Base-by-base conservation (phyloP, 1,140 invertebrate genomes). In the Varroa destructor region DNA sequence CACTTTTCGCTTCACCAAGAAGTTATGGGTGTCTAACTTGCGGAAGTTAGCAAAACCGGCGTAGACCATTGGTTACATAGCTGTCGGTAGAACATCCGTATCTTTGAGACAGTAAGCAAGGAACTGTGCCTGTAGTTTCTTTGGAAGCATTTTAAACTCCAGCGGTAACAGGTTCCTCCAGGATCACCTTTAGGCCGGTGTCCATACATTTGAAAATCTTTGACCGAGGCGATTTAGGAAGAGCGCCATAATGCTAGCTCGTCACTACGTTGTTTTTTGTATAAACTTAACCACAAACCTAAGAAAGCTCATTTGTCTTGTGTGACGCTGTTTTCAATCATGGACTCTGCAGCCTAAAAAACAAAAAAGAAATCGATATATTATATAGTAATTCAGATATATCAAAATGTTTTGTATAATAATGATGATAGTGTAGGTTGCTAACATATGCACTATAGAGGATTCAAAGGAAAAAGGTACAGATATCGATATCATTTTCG, bases 251-350 rank as follows among this genome's bases (percentile, higher is more conserved):
- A 1, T 96, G 96, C 78, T 91, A 89, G 2, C 96, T 25, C 25
- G 25, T 25, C 96, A 76, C 99, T 91, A 54, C 89, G 86, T 25
- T 25, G 25, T 25, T n/a, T 96, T 96, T 80, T 98, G 95, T 76
- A 99, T 84, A 79, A 90, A 99, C 78, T 99, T 94, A 42, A 99
- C 87, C 0, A 99, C 95, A 4, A 94, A 98, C 77, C 90, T 93
- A 8, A 96, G 96, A 82, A 99, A 97, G 71, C 93, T 97, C 10
- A 99, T 81, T 78, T 88, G 75, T 96, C 89, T 57, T 90, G 83
- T 0, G 87, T 87, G 0, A 99, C 82, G 77, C 97, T 91, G 80
- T 99, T 99, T 80, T 99, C 95, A 0, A 99, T 96, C 96, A 99
- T 99, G 79, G 99, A 99, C 81, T 99, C 97, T 36, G 99, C 96